Conservation (phyloP, 2,888 invertebrate genomes). For the Euzetes globulus region DNA sequence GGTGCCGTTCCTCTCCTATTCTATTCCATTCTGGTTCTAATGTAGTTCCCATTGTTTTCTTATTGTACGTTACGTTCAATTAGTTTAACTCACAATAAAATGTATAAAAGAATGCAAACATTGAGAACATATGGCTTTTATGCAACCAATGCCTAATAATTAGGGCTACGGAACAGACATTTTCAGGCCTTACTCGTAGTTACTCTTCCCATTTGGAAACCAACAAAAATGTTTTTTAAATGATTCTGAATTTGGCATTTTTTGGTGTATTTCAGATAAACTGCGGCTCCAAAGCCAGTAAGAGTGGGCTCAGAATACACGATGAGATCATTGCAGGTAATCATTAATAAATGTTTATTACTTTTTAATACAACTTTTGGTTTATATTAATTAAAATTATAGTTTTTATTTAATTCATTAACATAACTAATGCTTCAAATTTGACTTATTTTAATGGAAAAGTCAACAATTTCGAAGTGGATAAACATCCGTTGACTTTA, state of each 20-base stretch:
- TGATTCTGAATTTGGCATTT: background rate
- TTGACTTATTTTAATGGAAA: background rate
- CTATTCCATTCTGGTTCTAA: too few species aligned
- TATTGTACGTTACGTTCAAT: background rate
- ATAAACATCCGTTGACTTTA: constrained; percentile 37
- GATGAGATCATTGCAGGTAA: constrained; percentile 36
- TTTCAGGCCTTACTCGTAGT: background rate
- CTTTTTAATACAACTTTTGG: background rate
- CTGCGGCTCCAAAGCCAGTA: constrained; percentile 36
- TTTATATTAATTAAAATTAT: background rate
- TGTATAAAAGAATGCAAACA: background rate
- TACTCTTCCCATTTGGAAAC: background rate
- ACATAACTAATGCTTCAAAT: background rate
- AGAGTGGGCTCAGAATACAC: constrained; percentile 35
- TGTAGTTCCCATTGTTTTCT: too few species aligned
- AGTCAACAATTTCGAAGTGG: constrained; percentile 37
- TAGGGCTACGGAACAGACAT: background rate
- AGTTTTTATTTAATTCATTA: background rate
- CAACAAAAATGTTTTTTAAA: background rate
- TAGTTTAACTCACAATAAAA: background rate
- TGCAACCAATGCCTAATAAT: background rate
- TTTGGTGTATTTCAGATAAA: constrained; percentile 29
- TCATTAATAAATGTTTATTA: too few species aligned
- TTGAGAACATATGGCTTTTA: background rate
- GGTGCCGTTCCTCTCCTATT: background rate